These are phyloP conservation scores for Xyrauchen texanus DNA, from an alignment of 2,113 vertebrate genomes.

Conservation along the genomic window DNA sequence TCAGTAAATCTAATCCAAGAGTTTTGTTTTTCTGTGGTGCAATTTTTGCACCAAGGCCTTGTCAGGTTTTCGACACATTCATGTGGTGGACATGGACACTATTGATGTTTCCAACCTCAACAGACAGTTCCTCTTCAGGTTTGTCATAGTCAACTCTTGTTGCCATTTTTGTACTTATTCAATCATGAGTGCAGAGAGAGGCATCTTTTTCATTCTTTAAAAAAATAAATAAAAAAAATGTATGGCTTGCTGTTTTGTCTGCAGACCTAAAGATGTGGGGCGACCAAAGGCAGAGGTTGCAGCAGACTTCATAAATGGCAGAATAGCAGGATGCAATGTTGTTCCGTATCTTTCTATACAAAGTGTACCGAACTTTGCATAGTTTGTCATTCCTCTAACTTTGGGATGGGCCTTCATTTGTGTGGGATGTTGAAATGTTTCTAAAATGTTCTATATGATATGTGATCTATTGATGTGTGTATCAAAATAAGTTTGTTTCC, in stretches of 20 bases:
- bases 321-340: conserved; percentile 84
- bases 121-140: conserved; percentile 94
- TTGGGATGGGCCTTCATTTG: neutral
- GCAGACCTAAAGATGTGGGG: conserved; percentile 88
- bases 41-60: conserved; percentile 75
- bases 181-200: neutral
- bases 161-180: neutral
- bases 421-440: neutral
- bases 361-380: neutral
- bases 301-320: conserved; percentile 88
- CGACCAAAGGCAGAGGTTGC: conserved; percentile 90
- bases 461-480: neutral
- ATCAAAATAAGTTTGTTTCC: conserved; percentile 49
- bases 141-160: conserved; percentile 57
- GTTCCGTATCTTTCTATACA: conserved; percentile 85
- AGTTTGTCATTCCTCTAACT: neutral
- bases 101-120: conserved; percentile 94
- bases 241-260: conserved; percentile 29
- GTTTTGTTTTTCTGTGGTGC: neutral
- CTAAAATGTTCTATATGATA: neutral
- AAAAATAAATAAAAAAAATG: no score
- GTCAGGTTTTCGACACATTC: conserved; percentile 88
- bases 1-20: neutral
- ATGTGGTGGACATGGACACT: conserved; percentile 94
- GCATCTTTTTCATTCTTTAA: no score